These are phyloP conservation scores for Graphium colonna DNA, from an alignment of 2,888 invertebrate genomes.

Conservation along the genomic window DNA sequence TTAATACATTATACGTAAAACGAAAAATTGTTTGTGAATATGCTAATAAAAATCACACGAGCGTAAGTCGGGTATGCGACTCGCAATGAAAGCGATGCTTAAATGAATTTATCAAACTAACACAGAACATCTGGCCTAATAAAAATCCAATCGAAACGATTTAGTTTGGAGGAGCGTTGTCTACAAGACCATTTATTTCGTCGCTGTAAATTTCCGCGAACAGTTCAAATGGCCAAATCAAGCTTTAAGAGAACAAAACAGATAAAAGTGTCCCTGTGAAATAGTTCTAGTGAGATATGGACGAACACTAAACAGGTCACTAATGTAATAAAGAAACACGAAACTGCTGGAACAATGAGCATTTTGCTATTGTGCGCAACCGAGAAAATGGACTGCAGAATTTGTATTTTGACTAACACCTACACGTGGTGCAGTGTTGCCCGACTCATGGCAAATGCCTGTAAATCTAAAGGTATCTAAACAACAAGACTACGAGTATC, in stretches of 20 bases:
- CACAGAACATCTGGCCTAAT: conserved; percentile 47
- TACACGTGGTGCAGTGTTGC: neutral
- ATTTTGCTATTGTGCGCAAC: conserved; percentile 27
- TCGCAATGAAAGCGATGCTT: conserved; percentile 27
- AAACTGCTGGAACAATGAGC: conserved; percentile 33
- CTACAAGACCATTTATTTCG: conserved; percentile 33
- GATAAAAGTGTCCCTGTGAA: conserved; percentile 51
- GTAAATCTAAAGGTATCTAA: too few species aligned
- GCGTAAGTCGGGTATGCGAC: neutral
- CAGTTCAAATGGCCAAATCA: conserved; percentile 45
- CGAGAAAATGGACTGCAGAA: conserved; percentile 1
- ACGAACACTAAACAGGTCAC: conserved; percentile 48
- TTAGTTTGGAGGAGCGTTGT: conserved; percentile 12
- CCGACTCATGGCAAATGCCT: neutral
- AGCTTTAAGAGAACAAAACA: conserved; percentile 44
- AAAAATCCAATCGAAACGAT: conserved; percentile 30
- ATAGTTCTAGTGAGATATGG: conserved; percentile 48
- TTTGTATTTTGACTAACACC: conserved; percentile 8
- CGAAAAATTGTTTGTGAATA: neutral
- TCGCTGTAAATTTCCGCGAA: conserved; percentile 30
- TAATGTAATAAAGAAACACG: conserved; percentile 43
- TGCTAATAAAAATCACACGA: conserved; percentile 1
- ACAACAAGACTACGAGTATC: neutral
- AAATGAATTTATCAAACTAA: conserved; percentile 39
- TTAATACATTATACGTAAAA: conserved; percentile 1